Evolutionary conservation across 2,797 vertebrate genomes (phyloP), one percentile per base, ranked within the genome.

Genomic region (Merluccius polli): DNA sequence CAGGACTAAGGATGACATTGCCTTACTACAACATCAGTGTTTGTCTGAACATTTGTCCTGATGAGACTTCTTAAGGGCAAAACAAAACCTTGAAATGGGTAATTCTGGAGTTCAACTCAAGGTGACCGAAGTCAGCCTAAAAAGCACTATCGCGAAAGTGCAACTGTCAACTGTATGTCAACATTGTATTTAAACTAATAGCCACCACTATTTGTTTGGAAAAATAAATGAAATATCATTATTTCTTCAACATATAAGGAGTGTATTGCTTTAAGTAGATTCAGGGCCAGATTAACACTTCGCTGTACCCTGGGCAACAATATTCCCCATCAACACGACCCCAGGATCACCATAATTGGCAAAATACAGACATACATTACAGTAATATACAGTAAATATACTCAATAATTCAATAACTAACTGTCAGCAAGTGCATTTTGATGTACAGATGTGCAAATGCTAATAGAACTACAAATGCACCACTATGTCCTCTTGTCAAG

Each of bases 181-280:
- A 59, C 52, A 24, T 24, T 59, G 52, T 59, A 7, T 59, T n/a
- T 24, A 59, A 59, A 38, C n/a, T n/a, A n/a, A 4, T 38, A 38
- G 52, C 52, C 24, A n/a, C n/a, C 21, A 24, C 52, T n/a, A n/a
- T 59, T 48, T 48, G 13, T 48, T 48, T 48, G 16, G 44, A n/a
- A 59, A 24, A 24, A 24, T 59, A n/a, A 7, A 59, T 59, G 18
- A 1, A 18, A 48, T 21, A 21, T 48, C 3, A 21, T 48, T 48
- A 82, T 84, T 75, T 80, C 82, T 75, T 32, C 35, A 68, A 77
- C 48, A 59, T 44, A 79, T 33, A 71, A 24, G 70, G 65, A 11
- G 2, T 30, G 27, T 30, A 29, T 68, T 68, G 10, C 65, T 30
- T 16, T 15, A 27, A 65, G 29, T n/a, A n/a, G n/a, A n/a, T n/a